Evolutionary conservation across 2,888 invertebrate genomes (phyloP).

Genomic region (Dyspetes luteomarginatus): DNA sequence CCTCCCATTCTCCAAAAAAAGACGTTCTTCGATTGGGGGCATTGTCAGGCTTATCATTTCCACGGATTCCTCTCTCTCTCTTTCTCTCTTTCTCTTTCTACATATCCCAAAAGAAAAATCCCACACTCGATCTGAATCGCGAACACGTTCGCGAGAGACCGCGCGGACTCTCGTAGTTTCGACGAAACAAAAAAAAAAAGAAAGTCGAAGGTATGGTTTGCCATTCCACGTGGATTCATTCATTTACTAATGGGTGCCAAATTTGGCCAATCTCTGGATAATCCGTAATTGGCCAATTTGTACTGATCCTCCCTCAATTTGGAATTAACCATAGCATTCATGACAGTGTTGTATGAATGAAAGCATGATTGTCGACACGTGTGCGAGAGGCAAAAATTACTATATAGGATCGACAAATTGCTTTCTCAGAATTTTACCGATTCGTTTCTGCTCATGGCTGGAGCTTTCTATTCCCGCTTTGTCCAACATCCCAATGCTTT

Average conservation of each 20-base stretch:
- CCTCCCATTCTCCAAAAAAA: background rate
- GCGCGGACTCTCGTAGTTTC: slow-evolving; percentile 54
- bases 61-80: slow-evolving; percentile 62
- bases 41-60: slow-evolving; percentile 45
- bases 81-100: slow-evolving; percentile 51
- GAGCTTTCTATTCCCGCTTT: too few species aligned
- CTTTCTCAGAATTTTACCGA: slow-evolving; percentile 39
- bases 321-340: slow-evolving; percentile 60
- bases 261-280: slow-evolving; percentile 21
- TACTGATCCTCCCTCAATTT: slow-evolving; percentile 35
- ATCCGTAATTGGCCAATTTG: slow-evolving; percentile 49
- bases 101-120: slow-evolving; percentile 61
- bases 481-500: too few species aligned
- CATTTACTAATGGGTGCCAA: slow-evolving; percentile 20
- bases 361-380: slow-evolving; percentile 57
- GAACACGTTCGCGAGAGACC: slow-evolving; percentile 49
- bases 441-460: slow-evolving; percentile 69
- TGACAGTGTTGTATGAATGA: slow-evolving; percentile 46
- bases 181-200: slow-evolving; percentile 11
- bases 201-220: background rate
- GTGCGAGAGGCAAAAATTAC: slow-evolving; percentile 21
- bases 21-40: background rate
- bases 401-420: slow-evolving; percentile 43
- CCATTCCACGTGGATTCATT: slow-evolving; percentile 33
- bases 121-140: slow-evolving; percentile 60